phyloP scores from a whole-genome alignment of 2,797 vertebrate genomes.

The Mustela erminea region DNA sequence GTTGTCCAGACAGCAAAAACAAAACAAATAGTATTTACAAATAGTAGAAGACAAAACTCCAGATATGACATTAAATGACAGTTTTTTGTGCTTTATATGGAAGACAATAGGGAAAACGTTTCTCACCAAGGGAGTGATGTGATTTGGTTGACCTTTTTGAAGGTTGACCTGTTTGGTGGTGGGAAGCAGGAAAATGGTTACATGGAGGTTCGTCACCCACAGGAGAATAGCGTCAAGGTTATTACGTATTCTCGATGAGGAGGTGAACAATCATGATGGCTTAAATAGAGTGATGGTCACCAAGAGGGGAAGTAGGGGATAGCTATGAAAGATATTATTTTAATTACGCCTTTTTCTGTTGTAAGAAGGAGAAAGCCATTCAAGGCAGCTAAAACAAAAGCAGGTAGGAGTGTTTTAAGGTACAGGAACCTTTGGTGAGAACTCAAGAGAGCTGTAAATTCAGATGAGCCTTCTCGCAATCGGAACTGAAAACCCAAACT shows the following conservation, averaged over 20 bases:
- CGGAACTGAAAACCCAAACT: not conserved
- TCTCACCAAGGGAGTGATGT: not conserved
- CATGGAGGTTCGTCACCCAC: not conserved
- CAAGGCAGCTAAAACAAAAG: not conserved
- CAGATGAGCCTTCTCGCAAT: not conserved
- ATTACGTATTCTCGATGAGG: not conserved
- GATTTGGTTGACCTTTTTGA: not conserved
- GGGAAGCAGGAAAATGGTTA: not conserved
- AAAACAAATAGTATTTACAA: not conserved
- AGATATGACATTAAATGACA: not conserved
- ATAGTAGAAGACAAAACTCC: not conserved
- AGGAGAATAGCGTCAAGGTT: not conserved
- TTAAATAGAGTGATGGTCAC: not conserved
- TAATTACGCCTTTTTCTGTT: too few species aligned
- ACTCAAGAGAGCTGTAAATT: not conserved
- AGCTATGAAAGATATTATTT: not conserved
- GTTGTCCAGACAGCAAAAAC: not conserved
- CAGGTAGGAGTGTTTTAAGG: not conserved
- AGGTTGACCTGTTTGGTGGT: not conserved
- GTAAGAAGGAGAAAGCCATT: not conserved
- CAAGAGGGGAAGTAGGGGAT: not conserved
- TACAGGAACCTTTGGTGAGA: not conserved
- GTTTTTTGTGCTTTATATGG: not conserved
- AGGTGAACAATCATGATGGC: not conserved
- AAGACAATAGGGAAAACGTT: not conserved